phyloP scores from a whole-genome alignment of 1,140 invertebrate genomes.

The Cardiocondyla obscurior region DNA sequence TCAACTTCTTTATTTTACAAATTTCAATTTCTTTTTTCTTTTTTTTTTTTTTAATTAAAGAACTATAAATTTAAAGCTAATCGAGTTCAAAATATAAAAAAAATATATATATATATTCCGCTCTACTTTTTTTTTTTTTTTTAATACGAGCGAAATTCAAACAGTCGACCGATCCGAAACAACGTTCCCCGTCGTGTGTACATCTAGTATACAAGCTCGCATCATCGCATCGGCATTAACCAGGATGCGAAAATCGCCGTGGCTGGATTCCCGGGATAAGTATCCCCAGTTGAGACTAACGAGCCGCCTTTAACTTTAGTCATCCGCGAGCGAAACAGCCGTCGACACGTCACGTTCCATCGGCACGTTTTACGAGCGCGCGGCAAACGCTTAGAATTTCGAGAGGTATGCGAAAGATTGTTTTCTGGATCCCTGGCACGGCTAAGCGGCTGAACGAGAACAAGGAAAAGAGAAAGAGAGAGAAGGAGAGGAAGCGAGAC shows the following conservation, averaged over 20 bases:
- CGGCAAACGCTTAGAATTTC: constrained; percentile 47
- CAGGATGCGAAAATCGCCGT: constrained; percentile 43
- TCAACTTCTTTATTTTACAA: background rate
- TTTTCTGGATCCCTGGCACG: constrained; percentile 39
- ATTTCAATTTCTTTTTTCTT: background rate
- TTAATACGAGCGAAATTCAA: background rate
- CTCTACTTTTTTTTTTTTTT: background rate
- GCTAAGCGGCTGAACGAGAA: background rate
- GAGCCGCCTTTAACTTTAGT: constrained; percentile 52
- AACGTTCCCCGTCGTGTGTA: background rate
- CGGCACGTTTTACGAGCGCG: constrained; percentile 55
- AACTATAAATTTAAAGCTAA: background rate
- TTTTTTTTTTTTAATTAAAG: no score
- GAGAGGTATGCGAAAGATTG: constrained; percentile 55
- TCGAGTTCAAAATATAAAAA: background rate
- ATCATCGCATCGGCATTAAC: constrained; percentile 33
- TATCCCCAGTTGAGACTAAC: constrained; percentile 41
- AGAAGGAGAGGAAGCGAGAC: background rate
- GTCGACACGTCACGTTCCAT: constrained; percentile 54
- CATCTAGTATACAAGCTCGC: constrained; percentile 3
- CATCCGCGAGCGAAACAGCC: constrained; percentile 47
- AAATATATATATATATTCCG: no score
- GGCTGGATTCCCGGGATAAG: constrained; percentile 48
- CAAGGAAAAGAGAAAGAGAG: background rate
- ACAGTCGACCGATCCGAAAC: background rate